A percentile compares a stretch with the other conserved stretches of the same genome.
These are phyloP conservation scores for Calephelis virginiensis DNA, from an alignment of 1,140 invertebrate species.

Conservation along the genomic window DNA sequence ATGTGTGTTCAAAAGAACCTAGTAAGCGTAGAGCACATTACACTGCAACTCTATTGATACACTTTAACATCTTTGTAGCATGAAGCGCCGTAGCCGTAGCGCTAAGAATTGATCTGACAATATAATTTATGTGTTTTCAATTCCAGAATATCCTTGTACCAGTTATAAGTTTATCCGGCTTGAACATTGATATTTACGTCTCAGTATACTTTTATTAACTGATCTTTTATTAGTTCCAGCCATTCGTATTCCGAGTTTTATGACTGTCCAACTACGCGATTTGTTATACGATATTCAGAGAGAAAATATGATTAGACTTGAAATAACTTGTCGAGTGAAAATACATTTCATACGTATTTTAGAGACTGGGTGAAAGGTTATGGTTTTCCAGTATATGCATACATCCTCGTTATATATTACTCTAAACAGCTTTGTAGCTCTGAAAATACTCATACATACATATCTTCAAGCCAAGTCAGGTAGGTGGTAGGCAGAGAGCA, in stretches of 20 bases:
- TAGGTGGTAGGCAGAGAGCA: too few species aligned
- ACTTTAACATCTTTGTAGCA: conserved; percentile 33
- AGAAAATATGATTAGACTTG: not conserved
- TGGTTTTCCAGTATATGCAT: too few species aligned
- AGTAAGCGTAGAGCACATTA: conserved; percentile 39
- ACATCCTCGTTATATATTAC: too few species aligned
- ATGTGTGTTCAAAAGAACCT: conserved; percentile 46
- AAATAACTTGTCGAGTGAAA: too few species aligned
- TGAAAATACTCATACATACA: too few species aligned
- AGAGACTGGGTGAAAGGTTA: too few species aligned
- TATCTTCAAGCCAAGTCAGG: too few species aligned
- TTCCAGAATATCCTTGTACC: conserved; percentile 18
- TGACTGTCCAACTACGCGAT: not conserved
- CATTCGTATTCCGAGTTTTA: conserved; percentile 14
- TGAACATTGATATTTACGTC: conserved; percentile 16
- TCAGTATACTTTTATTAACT: conserved; percentile 10
- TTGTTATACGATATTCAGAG: conserved; percentile 1
- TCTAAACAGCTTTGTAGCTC: too few species aligned
- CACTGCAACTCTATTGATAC: conserved; percentile 44
- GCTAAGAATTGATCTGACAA: conserved; percentile 17
- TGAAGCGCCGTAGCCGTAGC: conserved; percentile 13
- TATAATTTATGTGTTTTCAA: conserved; percentile 26
- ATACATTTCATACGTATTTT: too few species aligned
- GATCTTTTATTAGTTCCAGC: conserved; percentile 14
- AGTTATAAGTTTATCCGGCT: conserved; percentile 5